Percentiles rank a stretch among this genome's conserved stretches.
Conservation (phyloP, 2,797 vertebrate species). For the Aulostomus chinensis region DNA sequence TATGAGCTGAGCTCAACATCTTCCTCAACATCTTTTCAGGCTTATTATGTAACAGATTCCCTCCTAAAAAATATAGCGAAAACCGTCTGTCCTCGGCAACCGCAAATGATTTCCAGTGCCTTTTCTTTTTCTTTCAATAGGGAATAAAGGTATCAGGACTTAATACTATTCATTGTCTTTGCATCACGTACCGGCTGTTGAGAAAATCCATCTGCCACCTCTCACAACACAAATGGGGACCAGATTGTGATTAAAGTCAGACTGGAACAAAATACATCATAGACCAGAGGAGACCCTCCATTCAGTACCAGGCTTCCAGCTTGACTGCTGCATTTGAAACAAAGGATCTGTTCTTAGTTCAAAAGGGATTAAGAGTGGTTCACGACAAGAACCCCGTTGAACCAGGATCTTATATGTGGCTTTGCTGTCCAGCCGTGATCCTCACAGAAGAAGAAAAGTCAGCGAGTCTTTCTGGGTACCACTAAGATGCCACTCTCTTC, state of each 20-base stretch:
- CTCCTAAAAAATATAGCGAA: constrained; percentile 37
- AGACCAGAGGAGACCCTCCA: constrained; percentile 41
- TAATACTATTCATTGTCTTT: constrained; percentile 54
- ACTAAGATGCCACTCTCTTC: constrained; percentile 39
- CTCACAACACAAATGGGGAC: constrained; percentile 53
- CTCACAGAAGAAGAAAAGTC: constrained; percentile 33
- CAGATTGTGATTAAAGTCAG: constrained; percentile 51
- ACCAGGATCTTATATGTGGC: constrained; percentile 19
- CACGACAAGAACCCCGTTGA: constrained; percentile 17
- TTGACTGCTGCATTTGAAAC: constrained; percentile 30
- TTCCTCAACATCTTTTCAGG: constrained; percentile 23
- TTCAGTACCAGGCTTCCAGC: constrained; percentile 34
- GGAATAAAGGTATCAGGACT: constrained; percentile 58
- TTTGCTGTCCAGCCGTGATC: constrained; percentile 41
- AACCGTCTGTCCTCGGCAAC: constrained; percentile 55
- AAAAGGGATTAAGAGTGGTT: constrained; percentile 17
- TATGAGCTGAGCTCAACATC: constrained; percentile 25
- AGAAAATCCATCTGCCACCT: constrained; percentile 57
- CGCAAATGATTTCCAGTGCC: constrained; percentile 81
- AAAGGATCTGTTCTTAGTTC: constrained; percentile 30
- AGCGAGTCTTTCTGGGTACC: constrained; percentile 22
- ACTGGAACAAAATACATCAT: constrained; percentile 50
- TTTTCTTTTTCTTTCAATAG: constrained; percentile 65
- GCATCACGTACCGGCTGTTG: constrained; percentile 37
- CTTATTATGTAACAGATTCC: constrained; percentile 38